Conservation (phyloP, 35 echinoderm and acorn worm species). For the Amphiura filiformis region DNA sequence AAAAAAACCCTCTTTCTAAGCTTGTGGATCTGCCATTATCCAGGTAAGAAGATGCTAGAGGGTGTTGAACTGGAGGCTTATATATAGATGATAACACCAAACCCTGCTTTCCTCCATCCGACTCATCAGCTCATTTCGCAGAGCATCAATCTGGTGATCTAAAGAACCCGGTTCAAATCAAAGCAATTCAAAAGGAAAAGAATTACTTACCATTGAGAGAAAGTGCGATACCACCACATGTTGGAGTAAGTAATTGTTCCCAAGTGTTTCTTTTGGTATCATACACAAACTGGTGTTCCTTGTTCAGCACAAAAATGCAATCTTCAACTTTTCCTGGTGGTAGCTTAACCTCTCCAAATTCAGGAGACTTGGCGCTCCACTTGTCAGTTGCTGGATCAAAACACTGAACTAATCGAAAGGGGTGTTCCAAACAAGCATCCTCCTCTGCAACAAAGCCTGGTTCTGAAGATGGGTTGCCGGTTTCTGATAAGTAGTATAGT, state of each 20-base stretch:
- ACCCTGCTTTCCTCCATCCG: too few species aligned
- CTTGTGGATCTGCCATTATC: too few species aligned
- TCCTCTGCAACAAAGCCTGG: neutral
- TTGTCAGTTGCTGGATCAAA: neutral
- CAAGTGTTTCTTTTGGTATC: neutral
- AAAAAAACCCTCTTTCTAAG: too few species aligned
- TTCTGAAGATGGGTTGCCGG: neutral
- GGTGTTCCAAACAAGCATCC: neutral
- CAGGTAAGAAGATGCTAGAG: too few species aligned
- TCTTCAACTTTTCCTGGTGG: neutral
- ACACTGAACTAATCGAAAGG: neutral
- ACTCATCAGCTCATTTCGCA: too few species aligned
- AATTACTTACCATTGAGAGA: neutral
- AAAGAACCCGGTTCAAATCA: too few species aligned
- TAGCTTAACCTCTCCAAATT: neutral
- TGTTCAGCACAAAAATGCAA: neutral
- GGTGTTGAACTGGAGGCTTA: too few species aligned
- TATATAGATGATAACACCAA: too few species aligned
- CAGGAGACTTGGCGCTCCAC: neutral
- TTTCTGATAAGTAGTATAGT: neutral
- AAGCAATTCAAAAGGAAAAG: neutral
- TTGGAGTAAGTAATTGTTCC: neutral
- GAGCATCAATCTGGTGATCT: too few species aligned
- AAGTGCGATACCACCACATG: neutral
- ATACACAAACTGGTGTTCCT: neutral